Base-by-base conservation (phyloP, 2,888 invertebrate genomes). In the Psylliodes chrysocephalus region DNA sequence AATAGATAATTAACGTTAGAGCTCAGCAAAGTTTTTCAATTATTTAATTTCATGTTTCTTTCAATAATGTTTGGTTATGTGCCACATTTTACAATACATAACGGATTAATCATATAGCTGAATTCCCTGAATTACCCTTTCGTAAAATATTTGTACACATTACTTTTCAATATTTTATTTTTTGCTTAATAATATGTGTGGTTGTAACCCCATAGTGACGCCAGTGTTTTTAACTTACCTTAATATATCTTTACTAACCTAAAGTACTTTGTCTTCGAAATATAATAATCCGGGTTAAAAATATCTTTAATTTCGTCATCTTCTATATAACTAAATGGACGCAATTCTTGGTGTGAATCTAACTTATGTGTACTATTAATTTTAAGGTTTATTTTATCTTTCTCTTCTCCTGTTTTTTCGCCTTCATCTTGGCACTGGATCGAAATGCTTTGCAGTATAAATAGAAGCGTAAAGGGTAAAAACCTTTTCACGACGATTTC, bases 271-370 rank as follows among this genome's bases (percentile, higher is more conserved):
- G 56, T 51, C 14, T 35, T 62, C 12, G 47, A 49, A 33, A 30
- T 55, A 55, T 72, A 70, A 62, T 67, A 66, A 59, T 71, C 68
- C 25, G 60, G 62, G 33, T 68, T 68, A 28, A 69, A 69, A 60
- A 68, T 71, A 66, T 71, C 70, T 67, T 69, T 71, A 67, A 65
- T 51, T 60, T 69, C 57, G 35, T 70, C 64, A 63, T 73, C 61
- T 54, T 72, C 69, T 64, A 68, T 72, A 73, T 72, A 74, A 71
- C 74, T 75, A 71, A 71, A 64, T 73, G 75, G 74, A 76, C 73
- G 74, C 69, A 63, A 60, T 51, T 57, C 64, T 67, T 56, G 55
- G 53, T 63, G 64, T 56, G 61, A 59, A 60, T 54, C 55, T 67
- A 67, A 61, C 47, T 49, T 66, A 38, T 51, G 47, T 22, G 61